Percentiles rank a stretch among this genome's conserved stretches.
Evolutionary conservation across 2,113 vertebrate species (phyloP).

Genomic region (Hyla sarda): DNA sequence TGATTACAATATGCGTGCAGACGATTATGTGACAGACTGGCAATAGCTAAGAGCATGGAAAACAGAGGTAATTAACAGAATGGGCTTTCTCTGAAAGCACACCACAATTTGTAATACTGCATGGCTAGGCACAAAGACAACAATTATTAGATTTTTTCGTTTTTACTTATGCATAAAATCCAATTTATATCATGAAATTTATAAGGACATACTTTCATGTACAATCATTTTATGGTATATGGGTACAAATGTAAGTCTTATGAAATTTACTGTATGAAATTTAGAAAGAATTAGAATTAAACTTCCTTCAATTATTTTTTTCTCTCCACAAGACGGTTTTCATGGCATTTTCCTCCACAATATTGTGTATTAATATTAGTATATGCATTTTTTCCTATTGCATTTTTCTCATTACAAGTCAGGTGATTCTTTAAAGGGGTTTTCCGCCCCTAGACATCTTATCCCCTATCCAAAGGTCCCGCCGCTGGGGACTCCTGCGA

Average conservation of each 20-base stretch:
- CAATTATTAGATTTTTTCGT: neutral
- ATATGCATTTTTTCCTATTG: too few relatives aligned
- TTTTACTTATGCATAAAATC: constrained; percentile 15
- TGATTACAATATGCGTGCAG: constrained; percentile 37
- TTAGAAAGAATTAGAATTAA: neutral
- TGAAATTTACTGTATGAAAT: neutral
- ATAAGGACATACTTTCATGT: neutral
- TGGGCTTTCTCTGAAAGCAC: constrained; percentile 1
- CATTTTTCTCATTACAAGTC: too few relatives aligned
- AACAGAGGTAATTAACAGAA: constrained; percentile 41
- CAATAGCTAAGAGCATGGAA: constrained; percentile 24
- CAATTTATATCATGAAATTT: neutral
- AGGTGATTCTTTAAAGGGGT: too few relatives aligned
- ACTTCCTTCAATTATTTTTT: too few relatives aligned
- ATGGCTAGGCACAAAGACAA: constrained; percentile 7
- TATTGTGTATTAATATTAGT: too few relatives aligned
- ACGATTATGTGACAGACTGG: constrained; percentile 30
- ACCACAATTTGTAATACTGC: constrained; percentile 27
- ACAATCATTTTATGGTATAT: neutral
- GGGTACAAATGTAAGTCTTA: neutral
- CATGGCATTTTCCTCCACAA: too few relatives aligned
- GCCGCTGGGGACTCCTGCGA: too few relatives aligned
- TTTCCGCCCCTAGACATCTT: too few relatives aligned
- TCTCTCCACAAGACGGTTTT: too few relatives aligned
- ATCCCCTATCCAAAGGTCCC: too few relatives aligned